A percentile compares a stretch with the other conserved stretches of the same genome.
Conservation (phyloP, 1,140 invertebrate genomes). For the Chrysopa pallens region DNA sequence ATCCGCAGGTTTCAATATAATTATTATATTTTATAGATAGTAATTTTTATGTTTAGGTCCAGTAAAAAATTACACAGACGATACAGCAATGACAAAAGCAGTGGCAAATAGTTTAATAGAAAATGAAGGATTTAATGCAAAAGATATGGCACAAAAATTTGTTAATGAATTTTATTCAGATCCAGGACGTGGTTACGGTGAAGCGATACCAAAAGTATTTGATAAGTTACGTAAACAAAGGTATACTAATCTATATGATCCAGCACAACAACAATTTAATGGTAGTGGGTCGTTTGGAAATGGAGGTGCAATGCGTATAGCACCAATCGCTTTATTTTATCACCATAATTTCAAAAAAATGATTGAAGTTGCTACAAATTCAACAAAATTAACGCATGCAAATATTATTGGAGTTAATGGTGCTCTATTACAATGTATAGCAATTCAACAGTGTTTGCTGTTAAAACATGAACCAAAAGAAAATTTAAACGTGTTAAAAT, state of each 20-base stretch:
- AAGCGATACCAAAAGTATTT: constrained; percentile 42
- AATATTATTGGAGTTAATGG: constrained; percentile 45
- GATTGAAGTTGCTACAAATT: constrained; percentile 28
- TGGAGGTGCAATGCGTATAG: constrained; percentile 58
- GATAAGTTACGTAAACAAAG: constrained; percentile 33
- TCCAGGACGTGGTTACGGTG: constrained; percentile 47
- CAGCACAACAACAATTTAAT: constrained; percentile 50
- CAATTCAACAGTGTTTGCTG: constrained; percentile 32
- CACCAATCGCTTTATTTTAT: constrained; percentile 48
- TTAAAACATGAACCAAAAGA: constrained; percentile 20
- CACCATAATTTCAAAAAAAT: constrained; percentile 29
- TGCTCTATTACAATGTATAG: constrained; percentile 40
- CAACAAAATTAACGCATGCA: constrained; percentile 47
- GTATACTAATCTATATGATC: constrained; percentile 38
- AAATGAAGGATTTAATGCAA: constrained; percentile 31
- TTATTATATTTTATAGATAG: too few relatives aligned
- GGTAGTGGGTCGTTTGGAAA: constrained; percentile 60
- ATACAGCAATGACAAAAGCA: constrained; percentile 55
- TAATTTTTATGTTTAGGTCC: constrained; percentile 28
- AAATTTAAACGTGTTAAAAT: constrained; percentile 26
- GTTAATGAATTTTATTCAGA: constrained; percentile 43
- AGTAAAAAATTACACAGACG: constrained; percentile 49
- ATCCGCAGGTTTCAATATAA: neutral
- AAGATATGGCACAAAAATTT: constrained; percentile 44
- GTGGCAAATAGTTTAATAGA: constrained; percentile 44